These are phyloP conservation scores for Poliocrania exsul DNA, from an alignment of 2,797 vertebrate genomes.

Conservation along the genomic window DNA sequence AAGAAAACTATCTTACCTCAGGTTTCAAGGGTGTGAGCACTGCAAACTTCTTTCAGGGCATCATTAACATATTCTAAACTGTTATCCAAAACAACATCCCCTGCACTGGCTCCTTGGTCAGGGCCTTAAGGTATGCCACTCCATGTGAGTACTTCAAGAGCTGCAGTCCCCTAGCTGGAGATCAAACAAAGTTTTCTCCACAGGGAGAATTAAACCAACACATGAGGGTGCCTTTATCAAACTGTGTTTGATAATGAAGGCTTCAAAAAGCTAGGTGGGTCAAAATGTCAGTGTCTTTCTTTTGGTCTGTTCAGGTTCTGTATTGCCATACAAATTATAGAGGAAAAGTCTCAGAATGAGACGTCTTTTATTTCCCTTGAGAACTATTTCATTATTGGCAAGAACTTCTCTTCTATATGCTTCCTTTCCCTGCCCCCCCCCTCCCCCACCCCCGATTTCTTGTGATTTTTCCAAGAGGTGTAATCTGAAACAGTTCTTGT, in stretches of 20 bases:
- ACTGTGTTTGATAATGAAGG: conserved; percentile 67
- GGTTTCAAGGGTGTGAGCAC: background rate
- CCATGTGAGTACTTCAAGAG: conserved; percentile 25
- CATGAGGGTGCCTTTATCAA: conserved; percentile 64
- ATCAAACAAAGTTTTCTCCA: conserved; percentile 47
- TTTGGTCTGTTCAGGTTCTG: conserved; percentile 45
- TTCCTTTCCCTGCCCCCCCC: background rate
- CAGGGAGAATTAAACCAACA: conserved; percentile 37
- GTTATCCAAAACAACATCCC: conserved; percentile 10
- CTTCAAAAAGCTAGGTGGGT: conserved; percentile 61
- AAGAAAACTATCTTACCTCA: background rate
- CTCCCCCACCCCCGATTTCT: background rate
- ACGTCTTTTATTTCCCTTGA: conserved; percentile 37
- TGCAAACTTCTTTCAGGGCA: background rate
- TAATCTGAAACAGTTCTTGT: conserved; percentile 24
- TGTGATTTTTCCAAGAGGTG: conserved; percentile 34
- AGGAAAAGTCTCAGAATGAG: conserved; percentile 43
- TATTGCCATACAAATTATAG: conserved; percentile 49
- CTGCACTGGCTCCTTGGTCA: background rate
- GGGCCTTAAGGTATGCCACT: background rate
- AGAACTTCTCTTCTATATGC: conserved; percentile 11
- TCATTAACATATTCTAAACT: conserved; percentile 32
- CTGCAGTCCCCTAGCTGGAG: conserved; percentile 36
- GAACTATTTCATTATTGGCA: conserved; percentile 46
- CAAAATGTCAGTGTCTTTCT: conserved; percentile 50